Evolutionary conservation across 2,797 vertebrate genomes (phyloP).

Genomic region (Tokudaia tokunoshimensis): DNA sequence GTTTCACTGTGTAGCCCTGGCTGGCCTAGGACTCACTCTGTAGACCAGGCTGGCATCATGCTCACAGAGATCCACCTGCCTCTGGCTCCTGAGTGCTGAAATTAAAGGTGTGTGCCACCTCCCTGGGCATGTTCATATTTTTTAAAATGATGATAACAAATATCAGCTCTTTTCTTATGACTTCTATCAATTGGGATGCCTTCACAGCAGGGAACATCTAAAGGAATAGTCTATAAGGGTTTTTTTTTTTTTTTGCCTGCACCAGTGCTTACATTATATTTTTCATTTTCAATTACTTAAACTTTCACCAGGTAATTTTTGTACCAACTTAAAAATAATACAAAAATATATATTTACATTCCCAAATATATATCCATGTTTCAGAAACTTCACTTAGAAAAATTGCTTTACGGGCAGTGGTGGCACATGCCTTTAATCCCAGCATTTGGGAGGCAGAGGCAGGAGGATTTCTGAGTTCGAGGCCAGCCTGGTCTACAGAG

Average conservation of each 20-base stretch:
- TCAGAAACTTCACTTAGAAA: neutral
- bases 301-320: neutral
- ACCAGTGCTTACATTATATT: neutral
- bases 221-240: neutral
- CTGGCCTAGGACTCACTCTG: neutral
- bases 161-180: neutral
- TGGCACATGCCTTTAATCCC: no score
- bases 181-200: neutral
- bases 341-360: neutral
- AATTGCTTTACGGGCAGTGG: slow-evolving; percentile 8
- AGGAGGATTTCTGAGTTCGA: no score
- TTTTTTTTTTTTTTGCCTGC: neutral
- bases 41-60: neutral
- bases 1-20: neutral
- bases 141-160: neutral
- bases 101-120: neutral
- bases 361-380: neutral
- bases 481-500: no score
- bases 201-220: neutral
- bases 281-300: neutral
- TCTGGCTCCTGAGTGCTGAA: neutral
- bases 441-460: no score
- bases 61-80: neutral
- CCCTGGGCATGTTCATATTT: neutral
- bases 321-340: neutral